Evolutionary conservation across 2,888 invertebrate species (phyloP).

Genomic region (Acanthosepion pharaonis): DNA sequence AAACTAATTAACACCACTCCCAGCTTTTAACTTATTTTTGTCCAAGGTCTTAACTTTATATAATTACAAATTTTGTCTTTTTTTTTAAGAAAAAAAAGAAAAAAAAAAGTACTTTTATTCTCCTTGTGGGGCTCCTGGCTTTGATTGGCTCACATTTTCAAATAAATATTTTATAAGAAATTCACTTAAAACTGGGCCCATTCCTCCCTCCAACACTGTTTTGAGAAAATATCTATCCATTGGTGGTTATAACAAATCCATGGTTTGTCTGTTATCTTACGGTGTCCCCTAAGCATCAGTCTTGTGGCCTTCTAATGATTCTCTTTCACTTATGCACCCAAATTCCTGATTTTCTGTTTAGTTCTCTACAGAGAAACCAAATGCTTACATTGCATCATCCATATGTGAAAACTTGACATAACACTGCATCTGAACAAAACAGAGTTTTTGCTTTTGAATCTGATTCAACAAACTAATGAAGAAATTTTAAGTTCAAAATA

Average conservation of each 20-base stretch:
- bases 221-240: neutral
- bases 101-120: neutral
- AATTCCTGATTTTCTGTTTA: too few species aligned
- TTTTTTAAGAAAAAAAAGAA: neutral
- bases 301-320: too few species aligned
- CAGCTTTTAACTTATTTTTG: neutral
- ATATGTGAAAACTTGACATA: too few species aligned
- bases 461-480: too few species aligned
- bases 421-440: too few species aligned
- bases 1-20: neutral
- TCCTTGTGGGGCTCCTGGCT: conserved; percentile 15
- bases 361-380: too few species aligned
- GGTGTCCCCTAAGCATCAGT: neutral
- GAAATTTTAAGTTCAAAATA: too few species aligned
- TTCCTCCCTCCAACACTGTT: neutral
- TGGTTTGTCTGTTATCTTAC: neutral
- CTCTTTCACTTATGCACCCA: too few species aligned
- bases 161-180: neutral
- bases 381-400: too few species aligned
- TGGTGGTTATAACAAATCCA: neutral
- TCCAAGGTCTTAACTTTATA: neutral
- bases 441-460: too few species aligned
- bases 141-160: neutral
- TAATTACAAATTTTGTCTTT: neutral
- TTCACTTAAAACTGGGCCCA: neutral